phyloP scores from a whole-genome alignment of 2,113 vertebrate species.

The Turnix velox region DNA sequence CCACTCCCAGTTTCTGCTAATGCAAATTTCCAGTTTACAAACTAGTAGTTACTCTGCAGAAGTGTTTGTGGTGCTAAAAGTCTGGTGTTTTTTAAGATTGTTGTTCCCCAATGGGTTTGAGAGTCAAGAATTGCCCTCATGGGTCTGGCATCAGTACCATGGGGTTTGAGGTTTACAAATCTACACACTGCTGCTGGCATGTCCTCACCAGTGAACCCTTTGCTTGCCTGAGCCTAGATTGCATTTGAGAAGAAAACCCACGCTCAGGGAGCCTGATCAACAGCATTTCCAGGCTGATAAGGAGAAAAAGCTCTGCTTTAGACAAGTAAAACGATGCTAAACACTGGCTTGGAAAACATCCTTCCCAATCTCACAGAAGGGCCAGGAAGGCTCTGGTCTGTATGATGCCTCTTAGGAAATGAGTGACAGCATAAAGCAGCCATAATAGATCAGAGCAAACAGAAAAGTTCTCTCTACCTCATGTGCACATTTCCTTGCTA shows the following conservation, averaged over 20 bases:
- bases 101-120: background rate
- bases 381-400: background rate
- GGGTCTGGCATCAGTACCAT: background rate
- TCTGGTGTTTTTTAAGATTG: background rate
- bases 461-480: background rate
- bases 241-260: background rate
- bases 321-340: background rate
- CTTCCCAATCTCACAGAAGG: background rate
- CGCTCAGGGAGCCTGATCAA: background rate
- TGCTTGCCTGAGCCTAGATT: background rate
- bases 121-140: background rate
- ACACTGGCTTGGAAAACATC: too few relatives aligned
- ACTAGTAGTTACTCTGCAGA: background rate
- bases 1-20: background rate
- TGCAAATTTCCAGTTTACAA: background rate
- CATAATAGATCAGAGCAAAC: background rate
- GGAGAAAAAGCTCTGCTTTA: background rate
- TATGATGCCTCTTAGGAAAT: background rate
- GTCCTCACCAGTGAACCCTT: background rate
- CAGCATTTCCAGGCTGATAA: background rate
- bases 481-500: background rate
- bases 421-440: fast-evolving
- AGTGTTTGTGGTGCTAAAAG: background rate
- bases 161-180: background rate
- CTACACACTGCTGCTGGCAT: background rate